A percentile compares a stretch with the other conserved stretches of the same genome.
These are phyloP conservation scores for Achlya flavicornis DNA, from an alignment of 2,888 invertebrate genomes.

Conservation along the genomic window DNA sequence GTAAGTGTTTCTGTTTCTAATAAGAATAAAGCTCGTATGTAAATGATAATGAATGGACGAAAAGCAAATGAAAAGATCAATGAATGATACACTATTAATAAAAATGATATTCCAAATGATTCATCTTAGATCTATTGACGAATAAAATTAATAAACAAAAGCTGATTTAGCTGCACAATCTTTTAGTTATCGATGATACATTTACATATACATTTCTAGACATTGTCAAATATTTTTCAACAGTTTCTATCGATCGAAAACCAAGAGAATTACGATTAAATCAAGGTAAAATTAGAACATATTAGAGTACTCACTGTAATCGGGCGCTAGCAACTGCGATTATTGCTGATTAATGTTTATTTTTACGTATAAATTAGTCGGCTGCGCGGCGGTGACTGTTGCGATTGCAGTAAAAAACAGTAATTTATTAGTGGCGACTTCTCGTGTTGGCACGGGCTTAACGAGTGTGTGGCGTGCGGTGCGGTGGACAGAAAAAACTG, in stretches of 20 bases:
- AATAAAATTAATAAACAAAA: slow-evolving; percentile 14
- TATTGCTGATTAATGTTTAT: slow-evolving; percentile 80
- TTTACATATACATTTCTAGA: slow-evolving; percentile 14
- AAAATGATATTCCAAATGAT: slow-evolving; percentile 20
- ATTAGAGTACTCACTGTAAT: slow-evolving; percentile 78
- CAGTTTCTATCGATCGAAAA: slow-evolving; percentile 26
- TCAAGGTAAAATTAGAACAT: slow-evolving; percentile 60
- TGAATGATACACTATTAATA: slow-evolving; percentile 35
- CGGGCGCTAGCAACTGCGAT: slow-evolving; percentile 76
- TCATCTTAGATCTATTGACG: slow-evolving; percentile 14
- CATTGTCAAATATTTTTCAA: slow-evolving; percentile 16
- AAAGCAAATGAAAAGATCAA: slow-evolving; percentile 49
- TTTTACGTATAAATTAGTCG: slow-evolving; percentile 81
- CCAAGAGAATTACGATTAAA: slow-evolving; percentile 65
- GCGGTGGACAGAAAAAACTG: slow-evolving; percentile 86
- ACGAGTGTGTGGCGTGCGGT: slow-evolving; percentile 85
- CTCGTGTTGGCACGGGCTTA: slow-evolving; percentile 86
- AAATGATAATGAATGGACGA: slow-evolving; percentile 42
- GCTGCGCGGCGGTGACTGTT: slow-evolving; percentile 83
- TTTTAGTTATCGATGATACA: slow-evolving; percentile 31
- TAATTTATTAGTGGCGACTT: slow-evolving; percentile 86
- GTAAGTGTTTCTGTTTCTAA: slow-evolving; percentile 8
- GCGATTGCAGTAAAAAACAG: slow-evolving; percentile 81
- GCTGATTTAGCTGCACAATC: slow-evolving; percentile 21
- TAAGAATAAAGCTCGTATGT: slow-evolving; percentile 17